Percentiles rank a stretch among this genome's conserved stretches.
These are phyloP conservation scores for Macrosoma leucophasiata DNA, from an alignment of 2,888 invertebrate genomes.

Conservation along the genomic window DNA sequence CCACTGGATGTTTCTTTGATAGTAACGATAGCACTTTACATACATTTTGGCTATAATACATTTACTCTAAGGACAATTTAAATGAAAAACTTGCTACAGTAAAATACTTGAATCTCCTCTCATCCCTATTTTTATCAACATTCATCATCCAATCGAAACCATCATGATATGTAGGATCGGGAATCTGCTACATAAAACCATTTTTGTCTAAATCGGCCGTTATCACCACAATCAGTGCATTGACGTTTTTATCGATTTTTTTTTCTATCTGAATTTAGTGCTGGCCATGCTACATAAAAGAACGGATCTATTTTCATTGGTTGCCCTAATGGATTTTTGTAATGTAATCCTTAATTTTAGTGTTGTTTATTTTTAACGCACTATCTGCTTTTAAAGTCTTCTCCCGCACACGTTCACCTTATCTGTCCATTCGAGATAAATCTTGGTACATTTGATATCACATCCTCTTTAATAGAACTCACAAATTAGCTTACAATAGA, in stretches of 20 bases:
- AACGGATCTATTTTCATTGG: conserved; percentile 66
- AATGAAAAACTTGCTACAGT: no score
- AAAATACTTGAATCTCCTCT: no score
- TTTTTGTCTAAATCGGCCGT: no score
- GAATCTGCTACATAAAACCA: no score
- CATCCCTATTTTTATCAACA: no score
- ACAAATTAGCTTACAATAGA: no score
- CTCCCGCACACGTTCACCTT: conserved; percentile 44
- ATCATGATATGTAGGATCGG: no score
- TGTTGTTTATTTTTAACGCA: conserved; percentile 54
- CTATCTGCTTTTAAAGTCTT: conserved; percentile 41
- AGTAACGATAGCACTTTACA: no score
- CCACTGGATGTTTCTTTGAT: no score
- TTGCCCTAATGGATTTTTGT: conserved; percentile 69
- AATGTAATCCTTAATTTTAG: conserved; percentile 64
- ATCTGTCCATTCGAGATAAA: conserved; percentile 40
- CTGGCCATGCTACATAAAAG: conserved; percentile 32
- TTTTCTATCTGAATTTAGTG: conserved; percentile 58
- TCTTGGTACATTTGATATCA: conserved; percentile 21
- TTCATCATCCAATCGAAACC: no score
- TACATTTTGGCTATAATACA: no score
- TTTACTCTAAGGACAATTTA: no score
- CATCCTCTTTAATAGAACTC: conserved; percentile 20
- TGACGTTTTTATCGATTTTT: conserved; percentile 41
- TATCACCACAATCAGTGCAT: conserved; percentile 31